These are phyloP conservation scores for Sinodicranocentrus sp. DNA, from an alignment of 2,888 invertebrate genomes.

Conservation along the genomic window DNA sequence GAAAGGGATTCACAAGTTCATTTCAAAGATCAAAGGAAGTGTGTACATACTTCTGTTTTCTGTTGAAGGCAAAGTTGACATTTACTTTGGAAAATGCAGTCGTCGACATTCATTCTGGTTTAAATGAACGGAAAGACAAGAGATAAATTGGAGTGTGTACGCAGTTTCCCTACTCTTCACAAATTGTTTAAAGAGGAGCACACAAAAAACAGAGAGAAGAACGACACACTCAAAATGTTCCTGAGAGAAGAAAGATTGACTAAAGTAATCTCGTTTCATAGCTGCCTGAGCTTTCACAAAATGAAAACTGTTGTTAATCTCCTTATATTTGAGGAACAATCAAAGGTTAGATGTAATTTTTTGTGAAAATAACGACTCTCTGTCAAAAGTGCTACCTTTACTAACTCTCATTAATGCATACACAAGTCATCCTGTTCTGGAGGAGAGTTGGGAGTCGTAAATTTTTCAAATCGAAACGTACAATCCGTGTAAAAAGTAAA, in stretches of 20 bases:
- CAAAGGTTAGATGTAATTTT: conserved; percentile 24
- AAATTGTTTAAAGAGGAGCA: too few relatives aligned
- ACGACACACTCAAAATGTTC: background rate
- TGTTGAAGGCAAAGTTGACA: too few relatives aligned
- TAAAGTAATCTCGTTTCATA: conserved; percentile 30
- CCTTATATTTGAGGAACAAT: conserved; percentile 31
- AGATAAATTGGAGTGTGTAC: conserved; percentile 5
- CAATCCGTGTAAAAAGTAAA: background rate
- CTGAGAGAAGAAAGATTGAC: background rate
- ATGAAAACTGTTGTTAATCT: conserved; percentile 43
- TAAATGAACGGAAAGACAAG: conserved; percentile 6
- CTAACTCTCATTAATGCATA: too few relatives aligned
- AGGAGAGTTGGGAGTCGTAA: too few relatives aligned
- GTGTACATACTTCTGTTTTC: too few relatives aligned
- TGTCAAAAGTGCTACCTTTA: too few relatives aligned
- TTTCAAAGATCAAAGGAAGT: conserved; percentile 32
- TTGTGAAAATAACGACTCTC: background rate
- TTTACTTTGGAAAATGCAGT: too few relatives aligned
- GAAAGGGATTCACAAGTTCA: background rate
- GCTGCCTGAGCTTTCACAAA: conserved; percentile 2
- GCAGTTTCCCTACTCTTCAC: too few relatives aligned
- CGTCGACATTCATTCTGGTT: too few relatives aligned
- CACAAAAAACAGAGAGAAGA: background rate
- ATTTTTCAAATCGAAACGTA: background rate
- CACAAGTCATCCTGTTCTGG: too few relatives aligned